A percentile compares a stretch with the other conserved stretches of the same genome.
phyloP scores from a whole-genome alignment of 1,140 invertebrate genomes.

The Melitaea cinxia region DNA sequence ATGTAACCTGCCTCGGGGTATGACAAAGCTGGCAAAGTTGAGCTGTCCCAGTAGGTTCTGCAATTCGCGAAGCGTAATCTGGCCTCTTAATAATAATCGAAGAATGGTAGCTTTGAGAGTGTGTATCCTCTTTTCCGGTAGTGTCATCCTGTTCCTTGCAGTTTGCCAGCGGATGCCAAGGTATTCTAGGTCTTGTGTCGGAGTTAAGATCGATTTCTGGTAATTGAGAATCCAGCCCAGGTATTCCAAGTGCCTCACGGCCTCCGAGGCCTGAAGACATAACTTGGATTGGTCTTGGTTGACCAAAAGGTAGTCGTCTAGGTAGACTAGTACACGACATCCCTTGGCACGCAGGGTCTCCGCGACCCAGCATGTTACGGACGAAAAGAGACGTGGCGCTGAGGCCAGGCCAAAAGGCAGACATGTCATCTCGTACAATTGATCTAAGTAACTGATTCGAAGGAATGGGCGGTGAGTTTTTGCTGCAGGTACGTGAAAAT shows the following conservation, averaged over 20 bases:
- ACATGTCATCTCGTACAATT: conserved; percentile 22
- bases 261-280: conserved; percentile 24
- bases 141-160: background rate
- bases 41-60: conserved; percentile 23
- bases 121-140: background rate
- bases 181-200: conserved; percentile 11
- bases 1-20: conserved; percentile 74
- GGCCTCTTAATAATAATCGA: background rate
- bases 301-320: conserved; percentile 40
- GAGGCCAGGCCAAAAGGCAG: conserved; percentile 24
- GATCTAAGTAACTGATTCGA: conserved; percentile 15
- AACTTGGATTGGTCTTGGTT: conserved; percentile 26
- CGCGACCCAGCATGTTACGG: conserved; percentile 36
- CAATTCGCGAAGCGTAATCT: background rate
- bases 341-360: conserved; percentile 29
- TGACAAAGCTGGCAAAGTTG: conserved; percentile 79
- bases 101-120: background rate
- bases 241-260: conserved; percentile 19
- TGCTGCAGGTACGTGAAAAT: conserved; percentile 17
- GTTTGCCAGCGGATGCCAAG: background rate
- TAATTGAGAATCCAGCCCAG: conserved; percentile 40
- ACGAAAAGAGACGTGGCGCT: conserved; percentile 21
- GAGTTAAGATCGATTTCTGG: conserved; percentile 26
- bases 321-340: conserved; percentile 25
- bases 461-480: conserved; percentile 17